phyloP scores from a whole-genome alignment of 1,140 invertebrate species.

The Lysiphlebus fabarum region DNA sequence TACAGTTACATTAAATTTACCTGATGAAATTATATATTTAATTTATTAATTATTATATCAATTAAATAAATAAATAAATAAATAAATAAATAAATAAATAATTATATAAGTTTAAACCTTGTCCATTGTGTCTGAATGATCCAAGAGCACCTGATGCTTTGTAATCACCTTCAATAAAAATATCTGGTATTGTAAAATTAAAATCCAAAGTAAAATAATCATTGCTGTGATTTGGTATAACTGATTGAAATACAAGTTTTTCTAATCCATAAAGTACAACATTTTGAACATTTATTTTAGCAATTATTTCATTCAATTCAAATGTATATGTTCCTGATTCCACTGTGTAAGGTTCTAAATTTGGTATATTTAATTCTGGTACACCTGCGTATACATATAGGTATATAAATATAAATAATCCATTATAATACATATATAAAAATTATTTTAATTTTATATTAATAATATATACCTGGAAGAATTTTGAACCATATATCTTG shows the following conservation, averaged over 20 bases:
- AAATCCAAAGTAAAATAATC: conserved; percentile 57
- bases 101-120: too few relatives aligned
- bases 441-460: conserved; percentile 1
- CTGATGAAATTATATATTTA: conserved; percentile 29
- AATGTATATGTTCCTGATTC: conserved; percentile 50
- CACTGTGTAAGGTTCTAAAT: conserved; percentile 54
- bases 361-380: conserved; percentile 51
- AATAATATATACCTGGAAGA: conserved; percentile 36
- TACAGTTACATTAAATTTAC: conserved; percentile 46
- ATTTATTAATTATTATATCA: conserved; percentile 8
- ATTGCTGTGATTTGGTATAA: conserved; percentile 54
- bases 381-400: conserved; percentile 41
- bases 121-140: conserved; percentile 52
- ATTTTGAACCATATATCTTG: conserved; percentile 50
- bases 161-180: conserved; percentile 53
- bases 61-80: too few relatives aligned
- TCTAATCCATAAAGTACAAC: conserved; percentile 53
- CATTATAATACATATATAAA: conserved; percentile 1
- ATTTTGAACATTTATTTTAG: conserved; percentile 50
- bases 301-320: conserved; percentile 52
- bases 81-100: too few relatives aligned
- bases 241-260: conserved; percentile 51
- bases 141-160: conserved; percentile 54
- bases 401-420: neutral
- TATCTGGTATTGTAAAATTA: conserved; percentile 53